phyloP scores from a whole-genome alignment of 2,113 vertebrate genomes.

The Gracilinanus agilis region DNA sequence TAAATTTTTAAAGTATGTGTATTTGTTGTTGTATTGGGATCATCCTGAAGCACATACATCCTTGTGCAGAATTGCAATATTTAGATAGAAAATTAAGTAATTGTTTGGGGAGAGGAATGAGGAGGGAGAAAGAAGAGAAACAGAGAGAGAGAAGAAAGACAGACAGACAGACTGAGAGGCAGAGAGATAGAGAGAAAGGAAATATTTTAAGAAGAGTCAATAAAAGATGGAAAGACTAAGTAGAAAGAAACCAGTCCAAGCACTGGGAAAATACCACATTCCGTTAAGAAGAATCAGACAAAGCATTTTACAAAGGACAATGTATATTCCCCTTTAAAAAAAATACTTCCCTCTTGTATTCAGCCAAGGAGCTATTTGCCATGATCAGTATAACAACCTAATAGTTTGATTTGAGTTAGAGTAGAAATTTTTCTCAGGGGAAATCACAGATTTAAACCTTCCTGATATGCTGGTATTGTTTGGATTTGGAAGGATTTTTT shows the following conservation, averaged over 20 bases:
- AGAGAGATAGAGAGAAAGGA: constrained; percentile 25
- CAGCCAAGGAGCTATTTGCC: constrained; percentile 13
- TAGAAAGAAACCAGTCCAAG: neutral
- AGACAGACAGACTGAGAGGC: neutral
- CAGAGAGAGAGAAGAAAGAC: too few relatives aligned
- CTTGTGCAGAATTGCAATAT: neutral
- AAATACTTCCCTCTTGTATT: neutral
- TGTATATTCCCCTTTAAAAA: neutral
- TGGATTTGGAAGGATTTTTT: neutral
- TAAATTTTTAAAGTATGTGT: neutral
- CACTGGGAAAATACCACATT: constrained; percentile 3
- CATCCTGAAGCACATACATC: neutral
- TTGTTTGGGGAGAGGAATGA: neutral
- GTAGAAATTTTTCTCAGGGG: constrained; percentile 26
- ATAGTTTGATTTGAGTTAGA: neutral
- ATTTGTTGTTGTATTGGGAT: too few relatives aligned
- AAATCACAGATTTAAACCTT: constrained; percentile 20
- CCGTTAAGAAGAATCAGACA: neutral
- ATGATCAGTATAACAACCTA: neutral
- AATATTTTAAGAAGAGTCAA: constrained; percentile 14
- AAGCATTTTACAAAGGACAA: neutral
- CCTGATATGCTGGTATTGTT: neutral
- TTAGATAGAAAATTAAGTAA: constrained; percentile 5
- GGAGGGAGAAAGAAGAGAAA: too few relatives aligned
- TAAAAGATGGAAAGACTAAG: constrained; percentile 14